Conservation (phyloP, 1,140 invertebrate genomes). For the Drosophila ohnishii region DNA sequence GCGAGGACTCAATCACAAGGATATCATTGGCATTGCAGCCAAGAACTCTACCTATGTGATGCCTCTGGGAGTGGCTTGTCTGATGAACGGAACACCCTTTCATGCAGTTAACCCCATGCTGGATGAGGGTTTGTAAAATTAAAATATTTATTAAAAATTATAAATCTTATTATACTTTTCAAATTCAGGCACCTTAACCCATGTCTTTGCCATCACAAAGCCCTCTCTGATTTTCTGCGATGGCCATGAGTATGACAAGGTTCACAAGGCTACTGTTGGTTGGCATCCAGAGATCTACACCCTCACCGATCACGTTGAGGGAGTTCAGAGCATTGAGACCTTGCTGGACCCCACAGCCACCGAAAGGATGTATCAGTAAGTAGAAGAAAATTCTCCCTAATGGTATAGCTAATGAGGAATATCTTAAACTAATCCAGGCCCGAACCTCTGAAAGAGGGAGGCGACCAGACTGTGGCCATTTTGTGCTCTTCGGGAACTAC, state of each 20-base stretch:
- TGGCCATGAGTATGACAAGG: slow-evolving; percentile 65
- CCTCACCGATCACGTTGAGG: slow-evolving; percentile 51
- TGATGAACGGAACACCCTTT: slow-evolving; percentile 72
- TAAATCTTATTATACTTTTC: background rate
- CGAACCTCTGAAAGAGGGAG: slow-evolving; percentile 48
- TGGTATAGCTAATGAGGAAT: background rate
- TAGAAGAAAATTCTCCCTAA: background rate
- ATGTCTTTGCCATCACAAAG: slow-evolving; percentile 66
- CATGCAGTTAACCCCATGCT: slow-evolving; percentile 62
- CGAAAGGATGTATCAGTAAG: slow-evolving; percentile 70
- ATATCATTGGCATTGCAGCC: slow-evolving; percentile 71
- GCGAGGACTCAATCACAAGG: slow-evolving; percentile 58
- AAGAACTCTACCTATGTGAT: slow-evolving; percentile 69
- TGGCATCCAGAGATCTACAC: slow-evolving; percentile 71
- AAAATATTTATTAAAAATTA: background rate
- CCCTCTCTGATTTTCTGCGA: slow-evolving; percentile 73
- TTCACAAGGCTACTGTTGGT: slow-evolving; percentile 46
- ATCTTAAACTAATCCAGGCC: slow-evolving; percentile 40
- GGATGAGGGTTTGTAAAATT: slow-evolving; percentile 51
- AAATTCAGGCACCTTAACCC: slow-evolving; percentile 47
- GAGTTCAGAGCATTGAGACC: slow-evolving; percentile 60
- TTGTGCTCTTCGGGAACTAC: slow-evolving; percentile 89
- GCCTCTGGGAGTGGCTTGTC: slow-evolving; percentile 64
- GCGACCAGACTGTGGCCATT: slow-evolving; percentile 76
- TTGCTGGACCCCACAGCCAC: slow-evolving; percentile 58